Evolutionary conservation across 2,113 vertebrate genomes (phyloP).

Genomic region (Noturus placidus): DNA sequence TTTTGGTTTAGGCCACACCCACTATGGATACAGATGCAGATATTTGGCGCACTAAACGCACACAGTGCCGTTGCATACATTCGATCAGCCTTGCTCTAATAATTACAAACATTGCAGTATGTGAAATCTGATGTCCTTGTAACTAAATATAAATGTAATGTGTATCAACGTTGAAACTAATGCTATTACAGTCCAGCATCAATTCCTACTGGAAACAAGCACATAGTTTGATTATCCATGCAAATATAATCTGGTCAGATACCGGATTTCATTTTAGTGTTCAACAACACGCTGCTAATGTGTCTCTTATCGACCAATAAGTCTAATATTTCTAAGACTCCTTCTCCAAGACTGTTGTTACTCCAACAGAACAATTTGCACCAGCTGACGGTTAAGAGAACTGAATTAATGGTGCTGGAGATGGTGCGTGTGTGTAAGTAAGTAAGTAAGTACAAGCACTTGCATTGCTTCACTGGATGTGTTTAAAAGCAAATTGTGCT

Average conservation of each 20-base stretch:
- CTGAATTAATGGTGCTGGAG: slow-evolving; percentile 32
- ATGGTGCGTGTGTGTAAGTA: slow-evolving; percentile 14
- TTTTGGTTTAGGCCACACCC: neutral
- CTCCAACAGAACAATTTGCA: slow-evolving; percentile 37
- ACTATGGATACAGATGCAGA: neutral
- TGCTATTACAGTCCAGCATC: slow-evolving; percentile 3
- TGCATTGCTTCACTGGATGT: slow-evolving; percentile 10
- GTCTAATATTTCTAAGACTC: slow-evolving; percentile 43
- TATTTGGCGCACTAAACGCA: neutral
- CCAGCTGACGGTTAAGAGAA: slow-evolving; percentile 35
- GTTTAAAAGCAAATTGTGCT: slow-evolving; percentile 41
- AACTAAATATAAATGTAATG: neutral
- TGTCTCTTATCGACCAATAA: slow-evolving; percentile 32
- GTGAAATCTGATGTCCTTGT: neutral
- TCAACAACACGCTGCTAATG: slow-evolving; percentile 43
- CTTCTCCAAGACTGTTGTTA: slow-evolving; percentile 27
- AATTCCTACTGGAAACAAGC: slow-evolving; percentile 25
- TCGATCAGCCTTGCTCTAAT: neutral
- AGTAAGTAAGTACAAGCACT: neutral
- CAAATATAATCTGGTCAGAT: slow-evolving; percentile 52
- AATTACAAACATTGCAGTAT: neutral
- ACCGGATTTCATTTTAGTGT: slow-evolving; percentile 47
- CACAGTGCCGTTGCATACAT: neutral
- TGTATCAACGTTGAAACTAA: neutral
- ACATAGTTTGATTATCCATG: slow-evolving; percentile 40